These are phyloP conservation scores for Drosophila sturtevanti DNA, from an alignment of 1,140 invertebrate species.

Conservation along the genomic window DNA sequence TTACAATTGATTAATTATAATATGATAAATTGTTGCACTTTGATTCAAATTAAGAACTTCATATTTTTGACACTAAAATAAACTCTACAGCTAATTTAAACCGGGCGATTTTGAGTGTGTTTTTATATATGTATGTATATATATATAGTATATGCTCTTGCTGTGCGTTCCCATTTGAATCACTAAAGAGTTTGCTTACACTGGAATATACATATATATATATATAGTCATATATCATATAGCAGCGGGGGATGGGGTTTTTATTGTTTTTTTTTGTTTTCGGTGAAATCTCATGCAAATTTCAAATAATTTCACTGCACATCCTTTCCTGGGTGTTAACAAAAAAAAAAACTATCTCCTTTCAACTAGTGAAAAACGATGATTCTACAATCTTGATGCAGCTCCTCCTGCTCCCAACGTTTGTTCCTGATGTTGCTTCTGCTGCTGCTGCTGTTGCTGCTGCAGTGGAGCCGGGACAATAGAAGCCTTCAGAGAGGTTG, in stretches of 20 bases:
- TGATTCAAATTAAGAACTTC: slow-evolving; percentile 45
- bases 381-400: slow-evolving; percentile 38
- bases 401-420: slow-evolving; percentile 13
- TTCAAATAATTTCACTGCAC: not conserved
- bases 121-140: slow-evolving; percentile 24
- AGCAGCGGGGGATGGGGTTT: not conserved
- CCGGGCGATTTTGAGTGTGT: slow-evolving; percentile 43
- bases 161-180: slow-evolving; percentile 55
- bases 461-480: slow-evolving; percentile 27
- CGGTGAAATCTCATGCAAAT: not conserved
- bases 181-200: slow-evolving; percentile 7
- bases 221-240: not conserved
- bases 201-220: not conserved
- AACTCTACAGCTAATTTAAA: slow-evolving; percentile 68
- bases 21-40: slow-evolving; percentile 70
- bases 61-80: slow-evolving; percentile 59
- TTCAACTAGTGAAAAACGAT: not conserved
- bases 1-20: slow-evolving; percentile 36
- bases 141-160: slow-evolving; percentile 16
- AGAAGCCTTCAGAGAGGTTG: slow-evolving; percentile 46
- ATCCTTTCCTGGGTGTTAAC: not conserved
- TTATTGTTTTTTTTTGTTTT: too few relatives aligned
- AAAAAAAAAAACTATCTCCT: not conserved
- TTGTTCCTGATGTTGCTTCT: slow-evolving; percentile 32
- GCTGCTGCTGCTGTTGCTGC: slow-evolving; percentile 15